phyloP scores from a whole-genome alignment of 2,888 invertebrate species.

The Phytoseiulus persimilis region DNA sequence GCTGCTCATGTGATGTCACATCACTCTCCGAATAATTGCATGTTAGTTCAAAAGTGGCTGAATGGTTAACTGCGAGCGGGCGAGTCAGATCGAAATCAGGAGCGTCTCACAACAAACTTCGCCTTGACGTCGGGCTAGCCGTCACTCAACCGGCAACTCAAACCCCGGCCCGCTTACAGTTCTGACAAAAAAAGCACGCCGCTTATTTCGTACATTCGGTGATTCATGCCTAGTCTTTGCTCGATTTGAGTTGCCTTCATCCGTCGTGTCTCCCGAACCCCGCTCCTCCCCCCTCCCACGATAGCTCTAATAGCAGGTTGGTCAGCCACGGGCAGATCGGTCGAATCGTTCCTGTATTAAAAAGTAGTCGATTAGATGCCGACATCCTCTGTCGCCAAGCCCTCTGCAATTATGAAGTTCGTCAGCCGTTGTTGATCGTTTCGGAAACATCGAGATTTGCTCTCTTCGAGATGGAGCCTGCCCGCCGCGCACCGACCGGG shows the following conservation, averaged over 20 bases:
- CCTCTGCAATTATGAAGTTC: not conserved
- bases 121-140: not conserved
- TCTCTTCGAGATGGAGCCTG: not conserved
- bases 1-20: not conserved
- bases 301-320: not conserved
- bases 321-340: not conserved
- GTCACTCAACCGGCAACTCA: not conserved
- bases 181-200: not conserved
- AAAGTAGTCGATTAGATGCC: not conserved
- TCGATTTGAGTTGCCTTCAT: not conserved
- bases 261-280: not conserved
- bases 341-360: not conserved
- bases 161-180: not conserved
- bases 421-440: not conserved
- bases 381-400: constrained; percentile 5
- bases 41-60: not conserved
- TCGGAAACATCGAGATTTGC: not conserved
- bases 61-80: not conserved
- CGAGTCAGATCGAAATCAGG: not conserved
- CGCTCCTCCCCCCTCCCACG: no score
- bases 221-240: not conserved
- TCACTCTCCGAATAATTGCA: not conserved
- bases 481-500: not conserved
- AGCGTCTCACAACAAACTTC: not conserved
- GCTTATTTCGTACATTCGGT: not conserved